Conservation (phyloP, 2,888 invertebrate species). For the Sipha maydis region DNA sequence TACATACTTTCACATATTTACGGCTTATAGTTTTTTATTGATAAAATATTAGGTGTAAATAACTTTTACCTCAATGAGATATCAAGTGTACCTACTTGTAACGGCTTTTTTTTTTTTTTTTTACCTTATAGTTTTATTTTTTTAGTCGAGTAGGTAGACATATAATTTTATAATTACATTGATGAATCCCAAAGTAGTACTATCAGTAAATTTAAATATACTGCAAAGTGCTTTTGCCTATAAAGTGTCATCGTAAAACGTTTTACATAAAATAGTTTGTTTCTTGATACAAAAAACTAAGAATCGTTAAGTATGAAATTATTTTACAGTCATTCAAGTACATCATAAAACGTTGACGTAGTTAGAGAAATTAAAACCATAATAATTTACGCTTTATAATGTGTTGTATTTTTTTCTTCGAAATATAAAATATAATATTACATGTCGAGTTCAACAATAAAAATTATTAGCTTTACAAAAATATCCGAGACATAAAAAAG, state of each 20-base stretch:
- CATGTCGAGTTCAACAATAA: not conserved
- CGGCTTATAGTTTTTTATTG: too few relatives aligned
- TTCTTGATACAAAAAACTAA: not conserved
- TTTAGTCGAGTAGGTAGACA: too few relatives aligned
- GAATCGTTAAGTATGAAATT: not conserved
- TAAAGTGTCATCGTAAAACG: conserved; percentile 25
- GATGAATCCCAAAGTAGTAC: too few relatives aligned
- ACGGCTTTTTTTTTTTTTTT: too few relatives aligned
- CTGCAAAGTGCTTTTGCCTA: conserved; percentile 10
- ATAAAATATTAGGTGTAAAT: too few relatives aligned
- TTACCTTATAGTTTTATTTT: too few relatives aligned
- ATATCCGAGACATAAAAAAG: not conserved
- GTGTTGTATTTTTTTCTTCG: not conserved
- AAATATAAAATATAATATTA: not conserved
- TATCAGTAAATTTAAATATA: too few relatives aligned
- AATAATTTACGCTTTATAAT: not conserved
- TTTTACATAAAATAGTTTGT: not conserved
- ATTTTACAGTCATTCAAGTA: not conserved
- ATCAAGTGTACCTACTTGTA: too few relatives aligned
- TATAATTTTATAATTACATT: too few relatives aligned
- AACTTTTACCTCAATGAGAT: too few relatives aligned
- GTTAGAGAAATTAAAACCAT: not conserved
- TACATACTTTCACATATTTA: too few relatives aligned
- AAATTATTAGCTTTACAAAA: not conserved
- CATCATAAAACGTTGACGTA: not conserved